Conservation (phyloP, 2,113 vertebrate species). For the Phaethon lepturus region DNA sequence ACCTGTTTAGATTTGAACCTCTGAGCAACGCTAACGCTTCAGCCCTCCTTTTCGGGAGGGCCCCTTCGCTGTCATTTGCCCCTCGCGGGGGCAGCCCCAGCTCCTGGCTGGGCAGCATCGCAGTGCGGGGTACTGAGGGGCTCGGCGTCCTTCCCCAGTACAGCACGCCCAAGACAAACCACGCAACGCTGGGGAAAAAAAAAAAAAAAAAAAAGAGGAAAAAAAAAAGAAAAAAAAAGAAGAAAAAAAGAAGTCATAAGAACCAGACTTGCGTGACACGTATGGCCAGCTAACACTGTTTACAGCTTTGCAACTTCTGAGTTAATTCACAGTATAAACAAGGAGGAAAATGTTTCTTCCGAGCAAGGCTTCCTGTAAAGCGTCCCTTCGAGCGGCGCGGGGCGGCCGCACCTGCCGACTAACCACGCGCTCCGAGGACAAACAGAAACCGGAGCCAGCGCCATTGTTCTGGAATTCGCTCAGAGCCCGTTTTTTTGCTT, state of each 20-base stretch:
- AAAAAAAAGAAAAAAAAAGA: rapidly evolving
- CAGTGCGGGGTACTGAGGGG: rapidly evolving
- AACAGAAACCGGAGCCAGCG: neutral
- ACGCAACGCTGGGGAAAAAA: rapidly evolving
- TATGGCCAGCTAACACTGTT: neutral
- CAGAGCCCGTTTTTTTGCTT: neutral
- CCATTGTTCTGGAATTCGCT: conserved; percentile 51
- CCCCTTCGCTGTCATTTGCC: neutral
- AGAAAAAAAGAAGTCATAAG: neutral
- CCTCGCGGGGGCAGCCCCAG: neutral
- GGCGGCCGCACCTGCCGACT: conserved; percentile 40
- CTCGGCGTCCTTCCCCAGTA: neutral
- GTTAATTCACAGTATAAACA: conserved; percentile 34
- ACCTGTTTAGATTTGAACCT: neutral
- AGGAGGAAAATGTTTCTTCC: conserved; percentile 44
- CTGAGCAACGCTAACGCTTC: neutral
- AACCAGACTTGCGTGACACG: neutral
- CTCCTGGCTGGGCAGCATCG: neutral
- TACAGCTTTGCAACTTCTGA: conserved; percentile 26
- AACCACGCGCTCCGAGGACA: conserved; percentile 52
- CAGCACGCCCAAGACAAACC: neutral
- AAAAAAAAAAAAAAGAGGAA: neutral
- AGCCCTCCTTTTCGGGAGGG: neutral
- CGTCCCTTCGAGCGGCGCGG: neutral
- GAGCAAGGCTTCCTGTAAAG: conserved; percentile 54